Base-by-base conservation (phyloP, 2,113 vertebrate genomes). In the Echinops telfairi region DNA sequence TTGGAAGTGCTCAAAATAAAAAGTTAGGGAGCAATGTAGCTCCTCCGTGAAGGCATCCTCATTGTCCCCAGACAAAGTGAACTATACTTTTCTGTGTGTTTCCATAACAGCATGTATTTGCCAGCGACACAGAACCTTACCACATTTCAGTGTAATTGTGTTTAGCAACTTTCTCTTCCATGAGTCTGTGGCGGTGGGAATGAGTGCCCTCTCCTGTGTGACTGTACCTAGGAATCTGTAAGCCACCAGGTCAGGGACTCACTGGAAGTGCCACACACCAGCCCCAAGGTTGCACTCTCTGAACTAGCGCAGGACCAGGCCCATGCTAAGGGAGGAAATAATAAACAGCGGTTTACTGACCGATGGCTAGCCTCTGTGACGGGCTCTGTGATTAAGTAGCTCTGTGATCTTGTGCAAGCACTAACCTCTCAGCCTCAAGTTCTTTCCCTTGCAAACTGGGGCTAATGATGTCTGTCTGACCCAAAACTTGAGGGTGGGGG, bases 321-420 rank as follows among this genome's bases (percentile, higher is more conserved):
- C 22, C 1, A 0, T 4, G 36, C 12, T 8, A 11, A 53, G 47
- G 0, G 0, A 8, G 33, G 19, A 29, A 29, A 66, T 3, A 11
- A 16, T 53, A 22, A 68, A 58, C 12, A 7, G 12, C 57, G 23
- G 0, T 17, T 82, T 20, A 4, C 17, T 47, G 36, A 78, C 22
- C 70, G 27, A 38, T 29, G 14, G n/a, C 57, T 27, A 78, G 43
- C 29, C 47, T 83, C 68, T 64, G 58, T 33, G 82, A 40, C 40
- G 6, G 20, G 43, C 14, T 40, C 71, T 33, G 0, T 38, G 85
- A 83, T 68, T 83, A 73, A 60, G 4, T 12, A 53, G 43, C 92
- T 92, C 43, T 87, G 84, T 92, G 83, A 36, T 22, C 31, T 0
- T 9, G 14, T 16, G n/a, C 27, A n/a, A 19, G 53, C 33, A 31